Evolutionary conservation across 1,140 invertebrate species (phyloP), one percentile per base, ranked within the genome.

Genomic region (Macrobrachium rosenbergii): DNA sequence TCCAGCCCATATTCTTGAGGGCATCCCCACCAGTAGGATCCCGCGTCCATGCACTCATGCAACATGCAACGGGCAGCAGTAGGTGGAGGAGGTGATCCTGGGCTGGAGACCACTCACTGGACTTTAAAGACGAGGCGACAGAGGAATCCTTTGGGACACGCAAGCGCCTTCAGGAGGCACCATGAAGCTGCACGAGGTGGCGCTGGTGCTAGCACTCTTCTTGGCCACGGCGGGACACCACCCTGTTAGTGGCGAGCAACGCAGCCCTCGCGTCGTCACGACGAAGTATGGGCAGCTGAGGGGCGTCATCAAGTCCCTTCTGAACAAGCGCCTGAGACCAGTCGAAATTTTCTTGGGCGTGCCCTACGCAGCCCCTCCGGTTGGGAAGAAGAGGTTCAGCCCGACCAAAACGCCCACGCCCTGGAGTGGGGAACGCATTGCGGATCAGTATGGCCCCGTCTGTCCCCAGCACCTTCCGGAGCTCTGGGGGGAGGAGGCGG

Each of bases 341-440:
- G 92, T 93, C 21, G 96, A 98, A 92, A 96, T 97, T 62, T 99
- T 98, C 92, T 93, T 98, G 11, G 98, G 98, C 0, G 96, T 99
- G 69, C 98, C 97, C 0, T 99, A 99, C 92, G 98, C 98, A 2
- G 97, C 97, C 23, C 96, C 98, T 17, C 98, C 98, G 2, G 95
- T 95, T 5, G 96, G 97, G 79, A 95, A 95, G 76, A 96, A 98
- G 91, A 94, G 97, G 89, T 99, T 99, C 91, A 97, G 97, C 90
- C 97, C 97, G 63, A 98, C 97, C 0, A 93, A 96, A 82, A 95
- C 97, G 17, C 96, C 97, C 5, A 95, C 95, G 72, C 96, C 97
- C 3, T 98, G 97, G 97, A 95, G 97, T 73, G 97, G 96, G 67
- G 94, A 96, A 79, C 94, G 95, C 91, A 89, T 92, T 93, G 95